Base-by-base conservation (phyloP, 2,113 vertebrate species). In the Romanogobio albipinnatus region DNA sequence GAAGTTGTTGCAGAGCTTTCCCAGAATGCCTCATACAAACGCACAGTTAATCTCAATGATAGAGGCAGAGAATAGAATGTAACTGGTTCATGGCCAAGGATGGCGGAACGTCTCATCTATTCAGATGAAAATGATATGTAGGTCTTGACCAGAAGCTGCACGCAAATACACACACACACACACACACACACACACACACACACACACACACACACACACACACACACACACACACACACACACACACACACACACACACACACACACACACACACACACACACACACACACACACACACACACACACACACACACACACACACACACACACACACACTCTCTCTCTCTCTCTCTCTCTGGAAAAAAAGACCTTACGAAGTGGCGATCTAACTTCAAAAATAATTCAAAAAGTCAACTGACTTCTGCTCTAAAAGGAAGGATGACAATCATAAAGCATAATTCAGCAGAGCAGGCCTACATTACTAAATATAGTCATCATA, bases 81-180 rank as follows among this genome's bases (percentile, higher is more conserved):
- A 80, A 70, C 84, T 87, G 84, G 81, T 43, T 68, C 53, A 5
- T 19, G 56, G 29, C 84, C 88, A 89, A 85, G 75, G 79, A 85
- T 76, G 62, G 68, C 22, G 11, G 17, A 43, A 80, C 53, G 15
- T 76, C 83, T 77, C 33, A 33, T 64, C 36, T 66, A 74, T 56
- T 56, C 39, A 84, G 61, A 80, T 39, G 9, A 85, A 82, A 58
- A 39, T n/a, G 5, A 73, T 14, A 15, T 22, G 17, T 70, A 47
- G 33, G 45, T 77, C 62, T 24, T 80, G 43, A 70, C 58, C 82
- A 77, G 29, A 47, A 9, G 56, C 49, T 45, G n/a, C 24, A 84
- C 61, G 39, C 39, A 39, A 39, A 39, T 39, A 39, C 49, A 51
- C 1, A 76, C 58, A 83, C 5, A 83, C 24, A 47, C 24, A 68